Evolutionary conservation across 1,140 invertebrate genomes (phyloP).

Genomic region (Ruditapes philippinarum): DNA sequence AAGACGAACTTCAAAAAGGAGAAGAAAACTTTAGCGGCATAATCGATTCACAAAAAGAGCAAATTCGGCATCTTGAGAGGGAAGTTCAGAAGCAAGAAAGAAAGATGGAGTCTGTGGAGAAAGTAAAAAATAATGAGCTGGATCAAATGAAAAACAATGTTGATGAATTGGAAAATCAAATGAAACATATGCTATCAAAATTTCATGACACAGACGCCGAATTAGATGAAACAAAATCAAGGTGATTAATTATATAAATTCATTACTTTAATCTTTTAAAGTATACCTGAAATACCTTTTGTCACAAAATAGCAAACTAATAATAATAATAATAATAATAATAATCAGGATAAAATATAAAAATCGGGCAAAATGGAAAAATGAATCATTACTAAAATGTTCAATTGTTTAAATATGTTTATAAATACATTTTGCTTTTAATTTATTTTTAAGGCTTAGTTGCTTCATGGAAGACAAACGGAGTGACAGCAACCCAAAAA

Average conservation of each 20-base stretch:
- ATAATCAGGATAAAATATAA: background rate
- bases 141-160: no score
- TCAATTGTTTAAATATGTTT: background rate
- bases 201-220: background rate
- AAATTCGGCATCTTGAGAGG: no score
- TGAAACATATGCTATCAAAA: background rate
- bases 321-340: no score
- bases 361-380: background rate
- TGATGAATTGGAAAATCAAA: background rate
- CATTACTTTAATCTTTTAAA: background rate
- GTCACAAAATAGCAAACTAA: background rate
- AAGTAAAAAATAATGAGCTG: no score
- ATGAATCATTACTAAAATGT: background rate
- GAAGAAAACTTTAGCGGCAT: no score
- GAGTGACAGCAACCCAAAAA: constrained; percentile 15
- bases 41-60: no score
- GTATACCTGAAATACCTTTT: background rate
- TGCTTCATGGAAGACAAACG: background rate
- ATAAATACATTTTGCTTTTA: background rate
- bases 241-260: no score
- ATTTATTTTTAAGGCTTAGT: background rate
- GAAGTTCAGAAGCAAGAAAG: no score
- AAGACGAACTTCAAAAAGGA: no score
- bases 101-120: no score
- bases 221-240: constrained; percentile 4